These are phyloP conservation scores for Cynopterus sphinx DNA, from an alignment of 2,797 vertebrate species.

Conservation along the genomic window DNA sequence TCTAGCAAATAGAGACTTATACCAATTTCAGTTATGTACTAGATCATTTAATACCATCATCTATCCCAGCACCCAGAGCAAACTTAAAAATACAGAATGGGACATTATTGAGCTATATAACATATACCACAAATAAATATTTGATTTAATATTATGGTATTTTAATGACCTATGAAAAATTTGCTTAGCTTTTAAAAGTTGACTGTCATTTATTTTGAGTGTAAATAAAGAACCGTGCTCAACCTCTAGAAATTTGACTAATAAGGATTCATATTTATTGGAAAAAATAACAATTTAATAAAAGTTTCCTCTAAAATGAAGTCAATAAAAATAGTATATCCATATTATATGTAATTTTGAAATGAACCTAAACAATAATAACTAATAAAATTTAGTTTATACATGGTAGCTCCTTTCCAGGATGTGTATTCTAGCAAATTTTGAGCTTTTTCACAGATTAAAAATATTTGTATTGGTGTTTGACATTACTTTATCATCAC, in stretches of 20 bases:
- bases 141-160: background rate
- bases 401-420: background rate
- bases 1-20: background rate
- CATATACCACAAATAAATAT: background rate
- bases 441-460: background rate
- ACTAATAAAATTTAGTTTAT: background rate
- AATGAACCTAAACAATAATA: background rate
- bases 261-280: background rate
- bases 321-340: background rate
- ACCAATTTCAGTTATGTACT: background rate
- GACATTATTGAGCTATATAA: background rate
- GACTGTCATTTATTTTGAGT: background rate
- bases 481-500: conserved; percentile 68
- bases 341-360: background rate
- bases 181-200: background rate
- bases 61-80: background rate
- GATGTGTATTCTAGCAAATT: background rate
- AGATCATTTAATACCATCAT: background rate
- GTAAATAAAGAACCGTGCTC: background rate
- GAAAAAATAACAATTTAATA: background rate
- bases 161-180: background rate
- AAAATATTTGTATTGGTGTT: conserved; percentile 69
- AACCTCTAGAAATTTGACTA: background rate
- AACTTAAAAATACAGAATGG: background rate
- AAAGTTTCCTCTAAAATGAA: background rate